phyloP scores from a whole-genome alignment of 2,113 vertebrate species.

The Percopsis transmontana region DNA sequence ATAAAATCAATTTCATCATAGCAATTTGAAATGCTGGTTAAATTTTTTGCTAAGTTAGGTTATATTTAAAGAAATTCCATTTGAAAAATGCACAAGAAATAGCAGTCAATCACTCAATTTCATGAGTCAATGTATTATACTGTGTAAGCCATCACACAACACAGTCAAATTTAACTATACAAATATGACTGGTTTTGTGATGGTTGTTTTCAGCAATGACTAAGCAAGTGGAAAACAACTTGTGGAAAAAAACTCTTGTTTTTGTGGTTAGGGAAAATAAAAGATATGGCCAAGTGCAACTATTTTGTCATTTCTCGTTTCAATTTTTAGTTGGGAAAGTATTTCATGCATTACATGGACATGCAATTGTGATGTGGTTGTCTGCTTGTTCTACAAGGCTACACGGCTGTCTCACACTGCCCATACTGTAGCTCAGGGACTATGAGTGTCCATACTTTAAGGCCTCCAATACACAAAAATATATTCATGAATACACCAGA shows the following conservation, averaged over 20 bases:
- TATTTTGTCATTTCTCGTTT: background rate
- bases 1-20: background rate
- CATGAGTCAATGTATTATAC: background rate
- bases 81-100: slow-evolving; percentile 1
- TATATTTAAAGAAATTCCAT: slow-evolving; percentile 14
- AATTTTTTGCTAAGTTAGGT: background rate
- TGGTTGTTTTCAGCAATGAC: slow-evolving; percentile 15
- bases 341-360: background rate
- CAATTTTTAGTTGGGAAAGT: background rate
- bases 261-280: background rate
- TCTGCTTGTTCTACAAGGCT: background rate
- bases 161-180: slow-evolving; percentile 18
- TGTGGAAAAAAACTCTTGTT: background rate
- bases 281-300: background rate
- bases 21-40: background rate
- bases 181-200: slow-evolving; percentile 21
- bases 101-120: slow-evolving; percentile 1
- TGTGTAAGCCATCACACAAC: slow-evolving; percentile 6
- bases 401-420: background rate
- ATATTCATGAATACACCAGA: background rate
- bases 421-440: background rate
- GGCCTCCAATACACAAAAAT: too few species aligned
- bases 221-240: slow-evolving; percentile 4
- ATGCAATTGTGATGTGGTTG: background rate
- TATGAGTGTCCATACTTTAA: background rate